phyloP scores from a whole-genome alignment of 2,797 vertebrate species.

The Tapirus indicus region DNA sequence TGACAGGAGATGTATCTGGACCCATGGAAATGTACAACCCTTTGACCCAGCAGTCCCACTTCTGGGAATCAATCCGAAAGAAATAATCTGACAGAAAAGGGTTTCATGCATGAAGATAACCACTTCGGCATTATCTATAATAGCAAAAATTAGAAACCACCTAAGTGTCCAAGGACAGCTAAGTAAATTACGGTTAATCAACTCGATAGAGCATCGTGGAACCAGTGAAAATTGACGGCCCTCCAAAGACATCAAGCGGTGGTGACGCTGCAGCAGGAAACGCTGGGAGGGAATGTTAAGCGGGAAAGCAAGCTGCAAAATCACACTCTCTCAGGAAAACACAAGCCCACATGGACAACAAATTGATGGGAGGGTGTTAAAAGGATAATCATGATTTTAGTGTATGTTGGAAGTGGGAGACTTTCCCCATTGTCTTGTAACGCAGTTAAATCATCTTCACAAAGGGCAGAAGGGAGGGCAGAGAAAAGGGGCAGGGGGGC shows the following conservation, averaged over 20 bases:
- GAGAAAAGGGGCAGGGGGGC: background rate
- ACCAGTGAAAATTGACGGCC: constrained; percentile 4
- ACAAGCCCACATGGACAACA: background rate
- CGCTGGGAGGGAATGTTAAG: background rate
- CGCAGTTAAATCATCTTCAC: background rate
- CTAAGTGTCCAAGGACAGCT: constrained; percentile 73
- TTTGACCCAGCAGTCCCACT: constrained; percentile 73
- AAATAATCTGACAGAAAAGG: constrained; percentile 74
- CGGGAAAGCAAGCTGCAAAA: background rate
- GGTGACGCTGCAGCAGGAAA: background rate
- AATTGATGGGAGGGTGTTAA: background rate
- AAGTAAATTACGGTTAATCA: constrained; percentile 81
- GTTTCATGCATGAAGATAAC: constrained; percentile 73
- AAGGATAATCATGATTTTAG: background rate
- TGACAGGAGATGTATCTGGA: constrained; percentile 63
- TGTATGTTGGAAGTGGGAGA: background rate
- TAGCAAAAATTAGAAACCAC: constrained; percentile 81
- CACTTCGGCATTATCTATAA: constrained; percentile 76
- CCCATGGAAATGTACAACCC: constrained; percentile 64
- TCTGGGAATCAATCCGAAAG: constrained; percentile 74
- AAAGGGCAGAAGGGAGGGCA: background rate
- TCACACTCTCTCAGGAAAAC: background rate
- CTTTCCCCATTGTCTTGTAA: too few species aligned
- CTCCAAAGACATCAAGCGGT: background rate
- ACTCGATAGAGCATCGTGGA: constrained; percentile 51